Evolutionary conservation across 1,140 invertebrate genomes (phyloP).

Genomic region (Habropoda laboriosa): DNA sequence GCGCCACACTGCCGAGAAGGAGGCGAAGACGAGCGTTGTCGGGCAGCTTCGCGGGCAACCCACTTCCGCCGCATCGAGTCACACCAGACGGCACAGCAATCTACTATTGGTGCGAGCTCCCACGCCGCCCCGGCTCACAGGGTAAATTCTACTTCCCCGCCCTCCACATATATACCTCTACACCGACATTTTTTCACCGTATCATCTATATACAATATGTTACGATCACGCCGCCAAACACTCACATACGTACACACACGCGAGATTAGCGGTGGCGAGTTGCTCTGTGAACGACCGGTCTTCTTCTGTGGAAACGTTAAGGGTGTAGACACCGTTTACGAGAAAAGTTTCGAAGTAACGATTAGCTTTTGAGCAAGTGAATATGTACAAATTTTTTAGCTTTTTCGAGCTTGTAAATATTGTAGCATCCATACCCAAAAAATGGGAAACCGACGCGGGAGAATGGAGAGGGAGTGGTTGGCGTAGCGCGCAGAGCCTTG

Average conservation of each 20-base stretch:
- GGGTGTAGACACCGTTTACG: too few relatives aligned
- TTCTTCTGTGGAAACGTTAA: background rate
- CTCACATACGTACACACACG: background rate
- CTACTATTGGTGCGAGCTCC: conserved; percentile 91
- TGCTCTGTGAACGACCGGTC: background rate
- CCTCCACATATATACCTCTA: background rate
- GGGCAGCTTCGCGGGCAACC: conserved; percentile 74
- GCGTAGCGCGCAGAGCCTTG: too few relatives aligned
- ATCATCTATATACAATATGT: background rate
- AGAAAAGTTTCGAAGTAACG: too few relatives aligned
- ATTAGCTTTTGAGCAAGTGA: too few relatives aligned
- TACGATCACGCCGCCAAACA: conserved; percentile 20
- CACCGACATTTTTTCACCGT: too few relatives aligned
- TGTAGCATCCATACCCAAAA: too few relatives aligned
- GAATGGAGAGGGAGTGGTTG: too few relatives aligned
- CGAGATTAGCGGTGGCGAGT: background rate
- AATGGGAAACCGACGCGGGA: too few relatives aligned
- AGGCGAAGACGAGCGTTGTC: conserved; percentile 75
- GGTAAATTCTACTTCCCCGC: conserved; percentile 75
- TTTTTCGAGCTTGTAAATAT: too few relatives aligned
- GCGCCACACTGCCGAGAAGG: conserved; percentile 78
- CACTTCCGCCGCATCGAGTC: conserved; percentile 86
- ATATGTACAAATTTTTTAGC: too few relatives aligned
- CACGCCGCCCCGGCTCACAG: conserved; percentile 81
- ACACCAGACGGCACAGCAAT: conserved; percentile 91